phyloP scores from a whole-genome alignment of 2,888 invertebrate species.

The Glyphotaelius pellucidus region DNA sequence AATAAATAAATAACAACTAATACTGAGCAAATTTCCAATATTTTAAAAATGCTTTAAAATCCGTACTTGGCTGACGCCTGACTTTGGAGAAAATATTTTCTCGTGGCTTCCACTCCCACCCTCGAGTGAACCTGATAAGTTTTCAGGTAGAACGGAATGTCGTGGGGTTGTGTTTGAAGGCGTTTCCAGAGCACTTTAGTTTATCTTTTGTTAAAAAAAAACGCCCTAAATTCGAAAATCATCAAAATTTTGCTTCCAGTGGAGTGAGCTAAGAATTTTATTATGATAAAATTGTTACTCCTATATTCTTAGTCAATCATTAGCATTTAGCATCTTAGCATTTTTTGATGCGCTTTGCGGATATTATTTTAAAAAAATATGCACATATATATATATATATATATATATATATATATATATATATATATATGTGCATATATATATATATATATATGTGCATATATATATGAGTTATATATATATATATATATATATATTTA shows the following conservation, averaged over 20 bases:
- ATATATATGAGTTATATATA: too few relatives aligned
- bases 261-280: constrained; percentile 9
- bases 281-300: background rate
- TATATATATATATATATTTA: too few relatives aligned
- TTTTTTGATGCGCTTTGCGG: background rate
- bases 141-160: constrained; percentile 19
- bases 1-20: too few relatives aligned
- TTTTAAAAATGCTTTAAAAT: background rate
- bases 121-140: constrained; percentile 16
- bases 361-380: too few relatives aligned
- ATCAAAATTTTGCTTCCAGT: constrained; percentile 61
- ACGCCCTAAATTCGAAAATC: constrained; percentile 55
- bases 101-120: background rate
- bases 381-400: too few relatives aligned
- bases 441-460: too few relatives aligned
- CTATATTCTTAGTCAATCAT: too few relatives aligned
- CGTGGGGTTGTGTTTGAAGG: background rate
- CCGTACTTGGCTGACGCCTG: background rate
- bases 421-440: too few relatives aligned
- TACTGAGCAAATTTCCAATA: background rate
- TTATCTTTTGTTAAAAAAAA: constrained; percentile 19
- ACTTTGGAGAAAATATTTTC: background rate
- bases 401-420: too few relatives aligned
- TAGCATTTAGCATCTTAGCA: too few relatives aligned
- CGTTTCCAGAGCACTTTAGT: background rate